Evolutionary conservation across 2,888 invertebrate species (phyloP).

Genomic region (Gnatocerus cornutus): DNA sequence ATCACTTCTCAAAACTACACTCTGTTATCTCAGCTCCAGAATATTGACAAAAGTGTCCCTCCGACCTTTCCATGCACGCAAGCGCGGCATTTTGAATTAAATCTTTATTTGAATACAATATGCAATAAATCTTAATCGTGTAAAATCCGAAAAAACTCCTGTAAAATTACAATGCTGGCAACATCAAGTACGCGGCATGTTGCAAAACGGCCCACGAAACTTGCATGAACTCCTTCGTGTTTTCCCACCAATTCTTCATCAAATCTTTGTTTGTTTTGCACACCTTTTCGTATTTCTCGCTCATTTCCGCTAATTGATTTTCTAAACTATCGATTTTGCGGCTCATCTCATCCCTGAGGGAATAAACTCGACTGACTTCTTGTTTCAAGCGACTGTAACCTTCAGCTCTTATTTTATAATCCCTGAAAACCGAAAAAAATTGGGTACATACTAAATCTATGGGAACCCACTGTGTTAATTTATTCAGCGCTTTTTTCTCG

Average conservation of each 20-base stretch:
- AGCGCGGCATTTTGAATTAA: no score
- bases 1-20: no score
- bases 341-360: conserved; percentile 19
- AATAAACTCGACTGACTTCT: conserved; percentile 13
- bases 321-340: conserved; percentile 50
- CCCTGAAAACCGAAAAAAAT: conserved; percentile 6
- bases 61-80: no score
- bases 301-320: conserved; percentile 50
- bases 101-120: background rate
- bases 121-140: background rate
- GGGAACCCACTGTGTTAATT: conserved; percentile 16
- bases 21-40: no score
- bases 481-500: conserved; percentile 1
- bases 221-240: conserved; percentile 55
- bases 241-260: conserved; percentile 56
- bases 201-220: conserved; percentile 58
- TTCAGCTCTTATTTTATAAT: conserved; percentile 5
- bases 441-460: background rate
- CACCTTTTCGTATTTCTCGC: background rate
- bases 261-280: conserved; percentile 33
- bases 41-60: no score
- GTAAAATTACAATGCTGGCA: conserved; percentile 53
- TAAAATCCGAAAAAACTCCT: background rate
- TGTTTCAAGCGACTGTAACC: background rate
- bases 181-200: conserved; percentile 58